Conservation (phyloP, 2,797 vertebrate species). For the Microctenopoma lineatum region DNA sequence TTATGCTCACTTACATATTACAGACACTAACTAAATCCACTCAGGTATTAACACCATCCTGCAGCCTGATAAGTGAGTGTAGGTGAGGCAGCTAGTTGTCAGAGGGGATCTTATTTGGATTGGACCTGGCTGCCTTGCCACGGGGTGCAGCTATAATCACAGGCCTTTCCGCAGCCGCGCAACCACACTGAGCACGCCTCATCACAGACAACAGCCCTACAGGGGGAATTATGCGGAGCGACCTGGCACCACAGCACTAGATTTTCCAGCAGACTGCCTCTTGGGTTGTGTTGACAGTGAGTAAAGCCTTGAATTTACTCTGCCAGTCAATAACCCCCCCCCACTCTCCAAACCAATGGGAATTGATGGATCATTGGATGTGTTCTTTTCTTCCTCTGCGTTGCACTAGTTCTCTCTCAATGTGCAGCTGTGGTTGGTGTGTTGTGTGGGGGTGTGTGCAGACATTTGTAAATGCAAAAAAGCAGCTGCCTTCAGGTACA, state of each 20-base stretch:
- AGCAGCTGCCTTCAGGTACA: not conserved
- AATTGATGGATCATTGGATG: constrained; percentile 74
- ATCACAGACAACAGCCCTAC: constrained; percentile 72
- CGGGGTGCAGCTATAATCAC: constrained; percentile 79
- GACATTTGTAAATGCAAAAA: constrained; percentile 11
- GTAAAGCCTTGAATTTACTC: constrained; percentile 78
- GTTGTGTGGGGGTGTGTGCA: constrained; percentile 14
- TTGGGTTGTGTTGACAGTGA: constrained; percentile 78
- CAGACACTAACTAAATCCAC: constrained; percentile 28
- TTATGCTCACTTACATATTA: constrained; percentile 29
- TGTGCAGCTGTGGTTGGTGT: constrained; percentile 43
- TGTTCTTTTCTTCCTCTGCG: constrained; percentile 58
- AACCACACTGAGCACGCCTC: constrained; percentile 74
- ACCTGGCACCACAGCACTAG: constrained; percentile 73
- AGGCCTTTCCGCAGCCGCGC: constrained; percentile 73
- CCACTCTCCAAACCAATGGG: constrained; percentile 65
- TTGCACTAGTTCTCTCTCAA: constrained; percentile 52
- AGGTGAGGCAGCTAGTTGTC: constrained; percentile 59
- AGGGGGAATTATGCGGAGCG: constrained; percentile 76
- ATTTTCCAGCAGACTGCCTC: constrained; percentile 79
- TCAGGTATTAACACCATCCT: constrained; percentile 41
- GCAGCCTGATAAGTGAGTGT: constrained; percentile 52
- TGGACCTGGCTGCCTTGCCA: constrained; percentile 65
- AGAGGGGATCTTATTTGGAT: constrained; percentile 63
- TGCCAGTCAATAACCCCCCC: constrained; percentile 75